Conservation (phyloP, 2,797 vertebrate genomes). For the Morelia viridis region DNA sequence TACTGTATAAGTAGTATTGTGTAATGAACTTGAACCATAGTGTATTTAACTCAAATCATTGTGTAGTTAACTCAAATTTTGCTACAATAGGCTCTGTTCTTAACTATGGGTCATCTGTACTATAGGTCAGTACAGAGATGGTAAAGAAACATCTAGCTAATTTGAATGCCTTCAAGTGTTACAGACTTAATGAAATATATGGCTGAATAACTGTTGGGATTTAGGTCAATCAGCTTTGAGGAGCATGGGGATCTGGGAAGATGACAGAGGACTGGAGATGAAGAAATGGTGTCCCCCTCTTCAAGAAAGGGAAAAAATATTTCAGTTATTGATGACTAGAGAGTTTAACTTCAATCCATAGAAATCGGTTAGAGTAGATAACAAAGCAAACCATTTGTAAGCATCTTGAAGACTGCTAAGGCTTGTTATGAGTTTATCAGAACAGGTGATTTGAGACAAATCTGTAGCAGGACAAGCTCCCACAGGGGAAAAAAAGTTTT, state of each 20-base stretch:
- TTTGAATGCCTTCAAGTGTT: too few species aligned
- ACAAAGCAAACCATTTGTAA: background rate
- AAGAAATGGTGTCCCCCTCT: background rate
- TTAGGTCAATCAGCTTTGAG: background rate
- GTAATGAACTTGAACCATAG: too few species aligned
- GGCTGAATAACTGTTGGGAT: background rate
- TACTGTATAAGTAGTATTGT: too few species aligned
- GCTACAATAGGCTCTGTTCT: too few species aligned
- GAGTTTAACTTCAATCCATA: background rate
- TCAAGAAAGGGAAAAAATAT: background rate
- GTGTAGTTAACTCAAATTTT: too few species aligned
- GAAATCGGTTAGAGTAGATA: background rate
- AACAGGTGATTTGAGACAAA: background rate
- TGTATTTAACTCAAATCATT: too few species aligned
- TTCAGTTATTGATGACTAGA: background rate
- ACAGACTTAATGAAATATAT: background rate
- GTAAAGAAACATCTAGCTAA: too few species aligned
- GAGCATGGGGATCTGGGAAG: background rate
- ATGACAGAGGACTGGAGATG: background rate
- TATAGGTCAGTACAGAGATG: too few species aligned
- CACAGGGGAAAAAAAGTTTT: background rate
- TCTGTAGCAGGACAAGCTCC: background rate
- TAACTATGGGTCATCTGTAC: too few species aligned
- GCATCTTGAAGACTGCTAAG: background rate
- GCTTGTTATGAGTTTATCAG: background rate